Conservation (phyloP, 2,888 invertebrate genomes). For the Phanerotoma sp. region DNA sequence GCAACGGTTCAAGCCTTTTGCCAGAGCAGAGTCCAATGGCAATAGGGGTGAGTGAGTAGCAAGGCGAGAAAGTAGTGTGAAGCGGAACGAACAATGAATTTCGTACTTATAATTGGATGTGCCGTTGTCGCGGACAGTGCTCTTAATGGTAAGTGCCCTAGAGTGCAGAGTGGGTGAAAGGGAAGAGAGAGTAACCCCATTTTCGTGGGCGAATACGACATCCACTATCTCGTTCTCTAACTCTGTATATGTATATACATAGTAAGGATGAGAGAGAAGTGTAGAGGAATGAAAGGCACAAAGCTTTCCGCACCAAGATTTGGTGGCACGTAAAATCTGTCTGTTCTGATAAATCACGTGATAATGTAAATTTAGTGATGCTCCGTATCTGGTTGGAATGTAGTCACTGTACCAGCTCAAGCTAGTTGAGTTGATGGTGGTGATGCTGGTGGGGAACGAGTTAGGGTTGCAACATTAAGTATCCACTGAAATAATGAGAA, state of each 20-base stretch:
- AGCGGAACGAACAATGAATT: slow-evolving; percentile 48
- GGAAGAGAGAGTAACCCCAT: slow-evolving; percentile 31
- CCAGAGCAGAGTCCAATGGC: slow-evolving; percentile 14
- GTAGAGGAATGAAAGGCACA: no score
- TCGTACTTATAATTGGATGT: slow-evolving; percentile 54
- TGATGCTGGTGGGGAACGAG: background rate
- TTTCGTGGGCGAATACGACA: slow-evolving; percentile 28
- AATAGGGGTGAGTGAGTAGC: slow-evolving; percentile 6
- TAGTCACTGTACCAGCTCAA: no score
- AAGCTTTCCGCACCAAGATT: no score
- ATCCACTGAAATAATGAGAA: slow-evolving; percentile 13
- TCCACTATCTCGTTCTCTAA: background rate
- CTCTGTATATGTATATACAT: no score
- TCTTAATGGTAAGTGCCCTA: slow-evolving; percentile 48
- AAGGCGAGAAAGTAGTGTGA: slow-evolving; percentile 22
- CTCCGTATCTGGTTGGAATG: no score
- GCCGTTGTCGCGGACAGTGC: slow-evolving; percentile 47
- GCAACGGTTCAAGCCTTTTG: slow-evolving; percentile 30
- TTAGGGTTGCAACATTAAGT: background rate
- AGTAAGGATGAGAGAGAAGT: no score
- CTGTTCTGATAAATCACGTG: no score
- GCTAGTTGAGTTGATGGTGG: background rate
- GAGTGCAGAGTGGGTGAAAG: slow-evolving; percentile 19
- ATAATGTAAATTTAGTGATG: no score
- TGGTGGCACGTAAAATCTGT: no score